These are phyloP conservation scores for Oryzias celebensis DNA, from an alignment of 2,113 vertebrate species.

Conservation along the genomic window DNA sequence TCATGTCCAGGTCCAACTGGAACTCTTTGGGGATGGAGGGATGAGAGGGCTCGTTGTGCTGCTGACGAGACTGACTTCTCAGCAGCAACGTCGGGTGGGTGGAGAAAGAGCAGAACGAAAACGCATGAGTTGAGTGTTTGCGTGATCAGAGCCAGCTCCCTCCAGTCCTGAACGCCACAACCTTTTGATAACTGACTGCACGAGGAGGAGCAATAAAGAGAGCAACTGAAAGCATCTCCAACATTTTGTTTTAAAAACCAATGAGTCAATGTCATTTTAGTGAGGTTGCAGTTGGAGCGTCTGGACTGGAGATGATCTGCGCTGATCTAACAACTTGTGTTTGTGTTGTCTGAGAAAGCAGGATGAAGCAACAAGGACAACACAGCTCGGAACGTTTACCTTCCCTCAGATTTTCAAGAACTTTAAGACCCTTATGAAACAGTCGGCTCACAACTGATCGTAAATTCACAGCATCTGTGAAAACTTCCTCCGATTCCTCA, in stretches of 20 bases:
- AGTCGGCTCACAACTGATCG: too few relatives aligned
- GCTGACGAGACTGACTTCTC: constrained; percentile 91
- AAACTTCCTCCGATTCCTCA: too few relatives aligned
- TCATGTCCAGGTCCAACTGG: constrained; percentile 96
- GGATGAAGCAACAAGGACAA: background rate
- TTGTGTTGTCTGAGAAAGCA: background rate
- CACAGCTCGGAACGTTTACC: background rate
- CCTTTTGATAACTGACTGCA: background rate
- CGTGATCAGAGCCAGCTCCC: constrained; percentile 19
- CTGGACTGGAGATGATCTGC: constrained; percentile 38
- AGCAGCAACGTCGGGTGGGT: background rate
- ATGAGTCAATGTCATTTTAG: too few relatives aligned
- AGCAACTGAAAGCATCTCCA: too few relatives aligned
- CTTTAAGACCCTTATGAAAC: too few relatives aligned
- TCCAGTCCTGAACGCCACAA: constrained; percentile 22
- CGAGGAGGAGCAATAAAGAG: background rate
- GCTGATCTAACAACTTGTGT: constrained; percentile 29
- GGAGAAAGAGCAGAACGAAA: constrained; percentile 15
- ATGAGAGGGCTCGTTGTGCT: constrained; percentile 78
- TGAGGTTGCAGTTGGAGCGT: background rate
- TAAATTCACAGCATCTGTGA: too few relatives aligned
- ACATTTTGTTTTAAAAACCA: too few relatives aligned
- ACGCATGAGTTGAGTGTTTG: background rate
- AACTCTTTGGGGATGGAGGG: constrained; percentile 91
- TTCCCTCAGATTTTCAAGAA: too few relatives aligned